Evolutionary conservation across 1,140 invertebrate species (phyloP).

Genomic region (Lutraria rhynchaena): DNA sequence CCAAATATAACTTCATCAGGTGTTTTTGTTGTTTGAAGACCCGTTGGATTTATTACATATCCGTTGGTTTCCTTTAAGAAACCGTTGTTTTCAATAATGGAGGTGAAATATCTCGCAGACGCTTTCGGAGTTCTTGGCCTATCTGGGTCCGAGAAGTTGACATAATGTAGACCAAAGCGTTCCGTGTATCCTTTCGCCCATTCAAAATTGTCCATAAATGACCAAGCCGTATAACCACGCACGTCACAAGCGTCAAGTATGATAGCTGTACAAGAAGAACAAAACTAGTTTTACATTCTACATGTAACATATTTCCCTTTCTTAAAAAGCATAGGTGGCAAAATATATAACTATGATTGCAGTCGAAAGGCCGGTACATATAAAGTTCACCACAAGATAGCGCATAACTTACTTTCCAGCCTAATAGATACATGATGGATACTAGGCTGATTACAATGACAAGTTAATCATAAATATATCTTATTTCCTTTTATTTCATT

Average conservation of each 20-base stretch:
- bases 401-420: too few relatives aligned
- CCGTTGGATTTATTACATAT: too few relatives aligned
- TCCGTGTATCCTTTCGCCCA: constrained; percentile 85
- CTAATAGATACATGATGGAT: neutral
- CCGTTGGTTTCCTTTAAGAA: constrained; percentile 69
- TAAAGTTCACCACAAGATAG: too few relatives aligned
- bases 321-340: too few relatives aligned
- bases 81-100: constrained; percentile 74
- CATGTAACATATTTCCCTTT: too few relatives aligned
- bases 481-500: too few relatives aligned
- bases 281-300: too few relatives aligned
- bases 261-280: constrained; percentile 63
- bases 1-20: too few relatives aligned
- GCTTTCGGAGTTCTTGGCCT: constrained; percentile 87
- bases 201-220: constrained; percentile 91
- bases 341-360: too few relatives aligned
- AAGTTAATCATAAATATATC: neutral
- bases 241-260: constrained; percentile 86
- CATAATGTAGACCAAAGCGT: constrained; percentile 89
- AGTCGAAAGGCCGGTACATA: too few relatives aligned
- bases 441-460: neutral
- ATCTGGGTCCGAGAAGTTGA: constrained; percentile 88
- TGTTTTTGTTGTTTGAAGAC: too few relatives aligned
- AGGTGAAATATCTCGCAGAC: constrained; percentile 83
- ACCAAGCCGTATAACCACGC: constrained; percentile 88